Percentiles rank a stretch among this genome's conserved stretches.
Conservation (phyloP, 1,140 invertebrate genomes). For the Drosophila guanche region DNA sequence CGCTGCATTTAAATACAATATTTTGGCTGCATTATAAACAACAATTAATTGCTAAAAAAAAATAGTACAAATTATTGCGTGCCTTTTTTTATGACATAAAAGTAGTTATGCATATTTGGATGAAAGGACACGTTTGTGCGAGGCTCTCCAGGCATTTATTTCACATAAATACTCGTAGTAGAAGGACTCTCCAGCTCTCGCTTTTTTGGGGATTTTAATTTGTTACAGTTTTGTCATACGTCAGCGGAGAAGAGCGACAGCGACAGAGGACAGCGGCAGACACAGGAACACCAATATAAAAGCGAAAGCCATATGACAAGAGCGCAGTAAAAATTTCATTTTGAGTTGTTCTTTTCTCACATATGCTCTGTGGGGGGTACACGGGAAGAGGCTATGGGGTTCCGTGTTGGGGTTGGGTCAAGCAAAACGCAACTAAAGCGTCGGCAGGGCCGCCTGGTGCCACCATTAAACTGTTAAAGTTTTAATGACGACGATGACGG, state of each 20-base stretch:
- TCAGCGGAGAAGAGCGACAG: slow-evolving; percentile 11
- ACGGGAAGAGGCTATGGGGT: not conserved
- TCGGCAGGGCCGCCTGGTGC: slow-evolving; percentile 58
- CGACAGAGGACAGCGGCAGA: not conserved
- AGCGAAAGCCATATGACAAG: slow-evolving; percentile 56
- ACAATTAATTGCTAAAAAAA: slow-evolving; percentile 20
- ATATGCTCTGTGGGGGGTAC: slow-evolving; percentile 33
- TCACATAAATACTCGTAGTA: too few species aligned
- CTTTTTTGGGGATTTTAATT: slow-evolving; percentile 65
- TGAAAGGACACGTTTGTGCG: slow-evolving; percentile 10
- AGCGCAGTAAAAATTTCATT: slow-evolving; percentile 62
- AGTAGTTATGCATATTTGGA: not conserved
- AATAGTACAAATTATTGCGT: not conserved
- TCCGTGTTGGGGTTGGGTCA: not conserved
- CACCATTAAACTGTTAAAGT: slow-evolving; percentile 73
- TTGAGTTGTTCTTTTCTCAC: slow-evolving; percentile 54
- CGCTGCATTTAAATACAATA: slow-evolving; percentile 2
- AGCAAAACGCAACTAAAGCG: slow-evolving; percentile 58
- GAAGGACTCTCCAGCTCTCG: slow-evolving; percentile 19
- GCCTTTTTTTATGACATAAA: too few species aligned
- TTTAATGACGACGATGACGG: slow-evolving; percentile 63
- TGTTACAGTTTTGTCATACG: slow-evolving; percentile 45
- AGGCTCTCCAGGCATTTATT: slow-evolving; percentile 16
- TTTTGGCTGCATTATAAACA: not conserved
- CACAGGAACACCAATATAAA: slow-evolving; percentile 11